These are phyloP conservation scores for Pao palembangensis DNA, from an alignment of 2,113 vertebrate genomes.

Conservation along the genomic window DNA sequence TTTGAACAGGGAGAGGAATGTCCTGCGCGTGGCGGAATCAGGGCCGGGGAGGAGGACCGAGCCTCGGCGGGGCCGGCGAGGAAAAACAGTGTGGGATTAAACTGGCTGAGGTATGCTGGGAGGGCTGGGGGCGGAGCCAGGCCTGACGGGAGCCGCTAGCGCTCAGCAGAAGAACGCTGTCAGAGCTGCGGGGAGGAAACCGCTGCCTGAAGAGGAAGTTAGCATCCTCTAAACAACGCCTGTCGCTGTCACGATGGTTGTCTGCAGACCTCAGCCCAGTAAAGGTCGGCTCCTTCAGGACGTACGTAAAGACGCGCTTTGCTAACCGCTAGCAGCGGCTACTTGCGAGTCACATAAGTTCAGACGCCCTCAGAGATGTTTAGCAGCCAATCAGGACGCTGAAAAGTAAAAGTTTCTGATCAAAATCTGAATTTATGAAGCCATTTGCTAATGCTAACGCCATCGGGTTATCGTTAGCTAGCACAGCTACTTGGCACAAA, in stretches of 20 bases:
- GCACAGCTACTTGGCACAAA: too few relatives aligned
- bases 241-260: too few relatives aligned
- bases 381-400: too few relatives aligned
- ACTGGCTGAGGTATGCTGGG: conserved; percentile 16
- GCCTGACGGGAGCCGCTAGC: background rate
- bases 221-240: too few relatives aligned
- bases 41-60: conserved; percentile 48
- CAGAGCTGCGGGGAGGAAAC: conserved; percentile 26
- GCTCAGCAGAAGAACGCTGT: conserved; percentile 4
- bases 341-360: too few relatives aligned
- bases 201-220: background rate
- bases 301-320: too few relatives aligned
- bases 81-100: conserved; percentile 46
- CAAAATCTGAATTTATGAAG: too few relatives aligned
- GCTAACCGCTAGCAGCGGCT: too few relatives aligned
- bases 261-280: conserved; percentile 18
- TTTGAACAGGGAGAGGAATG: conserved; percentile 64
- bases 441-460: too few relatives aligned
- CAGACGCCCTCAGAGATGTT: too few relatives aligned
- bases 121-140: conserved; percentile 21
- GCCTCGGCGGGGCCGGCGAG: conserved; percentile 18
- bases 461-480: too few relatives aligned
- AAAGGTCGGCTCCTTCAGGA: conserved; percentile 5
- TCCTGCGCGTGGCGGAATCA: conserved; percentile 60
- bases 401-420: too few relatives aligned